A percentile compares a stretch with the other conserved stretches of the same genome.
Conservation (phyloP, 2,113 vertebrate genomes). For the Mesitornis unicolor region DNA sequence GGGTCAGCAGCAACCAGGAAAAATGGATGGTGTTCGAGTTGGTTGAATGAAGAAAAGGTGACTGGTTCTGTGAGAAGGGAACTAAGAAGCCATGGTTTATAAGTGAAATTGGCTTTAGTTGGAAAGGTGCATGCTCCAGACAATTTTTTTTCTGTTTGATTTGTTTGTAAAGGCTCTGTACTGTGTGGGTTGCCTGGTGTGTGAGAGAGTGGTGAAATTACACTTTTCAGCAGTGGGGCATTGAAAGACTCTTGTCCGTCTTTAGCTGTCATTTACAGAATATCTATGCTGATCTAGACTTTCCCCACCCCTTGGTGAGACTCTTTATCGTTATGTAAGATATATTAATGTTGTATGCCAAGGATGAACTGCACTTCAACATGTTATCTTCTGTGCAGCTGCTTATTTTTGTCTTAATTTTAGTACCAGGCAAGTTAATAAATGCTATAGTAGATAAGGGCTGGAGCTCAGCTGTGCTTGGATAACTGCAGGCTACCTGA, state of each 20-base stretch:
- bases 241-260: not conserved
- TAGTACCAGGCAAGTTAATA: not conserved
- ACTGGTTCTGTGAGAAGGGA: not conserved
- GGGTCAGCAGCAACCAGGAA: not conserved
- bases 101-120: not conserved
- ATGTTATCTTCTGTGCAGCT: not conserved
- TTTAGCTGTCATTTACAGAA: not conserved
- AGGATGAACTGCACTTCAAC: not conserved
- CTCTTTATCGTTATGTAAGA: not conserved
- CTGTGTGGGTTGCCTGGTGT: not conserved
- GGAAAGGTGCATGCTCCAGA: not conserved
- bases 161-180: not conserved
- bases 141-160: not conserved
- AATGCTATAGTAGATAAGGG: accelerated
- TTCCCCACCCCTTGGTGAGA: not conserved
- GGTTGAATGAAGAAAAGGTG: not conserved
- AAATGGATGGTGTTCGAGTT: not conserved
- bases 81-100: not conserved
- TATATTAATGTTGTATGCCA: not conserved
- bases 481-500: not conserved
- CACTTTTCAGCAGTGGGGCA: not conserved
- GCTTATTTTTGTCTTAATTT: not conserved
- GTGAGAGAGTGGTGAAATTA: not conserved
- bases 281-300: not conserved
- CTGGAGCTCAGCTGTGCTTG: not conserved